Conservation (phyloP, 2,797 vertebrate species). For the Petrocephalus sullivani region DNA sequence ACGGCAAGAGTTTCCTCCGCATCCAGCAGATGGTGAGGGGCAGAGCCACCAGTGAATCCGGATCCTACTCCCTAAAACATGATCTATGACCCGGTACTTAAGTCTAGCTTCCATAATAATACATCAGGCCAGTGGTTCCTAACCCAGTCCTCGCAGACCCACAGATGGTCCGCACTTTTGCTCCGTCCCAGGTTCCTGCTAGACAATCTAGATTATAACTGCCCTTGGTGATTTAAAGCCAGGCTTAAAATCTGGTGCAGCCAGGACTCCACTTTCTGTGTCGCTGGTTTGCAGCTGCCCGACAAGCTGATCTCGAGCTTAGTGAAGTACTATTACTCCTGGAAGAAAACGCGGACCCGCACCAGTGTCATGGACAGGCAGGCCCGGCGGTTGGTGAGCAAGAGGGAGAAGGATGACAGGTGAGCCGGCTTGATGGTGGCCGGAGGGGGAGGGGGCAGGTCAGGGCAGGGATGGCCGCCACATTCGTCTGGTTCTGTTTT, state of each 20-base stretch:
- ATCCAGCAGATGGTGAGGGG: constrained; percentile 88
- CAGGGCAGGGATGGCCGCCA: neutral
- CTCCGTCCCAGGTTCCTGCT: neutral
- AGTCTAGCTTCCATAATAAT: neutral
- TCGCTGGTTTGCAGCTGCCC: constrained; percentile 63
- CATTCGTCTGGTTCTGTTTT: neutral
- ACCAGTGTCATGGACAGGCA: constrained; percentile 91
- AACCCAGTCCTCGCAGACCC: neutral
- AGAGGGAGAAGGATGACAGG: constrained; percentile 82
- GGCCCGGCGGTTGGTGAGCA: constrained; percentile 75
- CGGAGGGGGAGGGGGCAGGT: neutral
- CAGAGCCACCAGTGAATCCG: neutral
- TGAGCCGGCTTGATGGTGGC: constrained; percentile 29
- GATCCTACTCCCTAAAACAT: neutral
- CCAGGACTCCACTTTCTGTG: neutral
- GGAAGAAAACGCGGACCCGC: constrained; percentile 85
- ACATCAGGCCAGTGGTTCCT: neutral
- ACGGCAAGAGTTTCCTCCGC: constrained; percentile 88
- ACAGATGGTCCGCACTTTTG: neutral
- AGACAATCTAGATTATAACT: neutral
- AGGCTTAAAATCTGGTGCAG: neutral
- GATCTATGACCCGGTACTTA: neutral
- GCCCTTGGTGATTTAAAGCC: neutral
- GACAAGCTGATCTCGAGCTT: constrained; percentile 85
- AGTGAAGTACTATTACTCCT: constrained; percentile 89